phyloP scores from a whole-genome alignment of 1,140 invertebrate genomes.

The Oncopeltus fasciatus region DNA sequence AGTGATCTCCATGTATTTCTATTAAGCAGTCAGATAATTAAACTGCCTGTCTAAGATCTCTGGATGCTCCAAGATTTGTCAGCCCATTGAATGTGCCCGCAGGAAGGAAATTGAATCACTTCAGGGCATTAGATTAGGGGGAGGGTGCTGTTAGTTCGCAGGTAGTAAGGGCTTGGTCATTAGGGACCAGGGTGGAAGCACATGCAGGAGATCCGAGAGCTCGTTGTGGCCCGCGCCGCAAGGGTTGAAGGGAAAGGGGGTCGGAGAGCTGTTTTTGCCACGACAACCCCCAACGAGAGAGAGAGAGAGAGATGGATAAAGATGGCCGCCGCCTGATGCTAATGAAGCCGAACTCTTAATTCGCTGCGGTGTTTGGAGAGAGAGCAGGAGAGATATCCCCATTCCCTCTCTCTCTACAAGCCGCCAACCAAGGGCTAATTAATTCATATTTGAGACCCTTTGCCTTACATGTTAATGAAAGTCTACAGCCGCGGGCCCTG shows the following conservation, averaged over 20 bases:
- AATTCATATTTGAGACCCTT: constrained; percentile 11
- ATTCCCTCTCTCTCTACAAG: neutral
- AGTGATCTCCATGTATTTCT: too few relatives aligned
- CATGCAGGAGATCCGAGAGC: too few relatives aligned
- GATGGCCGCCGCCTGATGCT: constrained; percentile 3
- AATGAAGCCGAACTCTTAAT: constrained; percentile 13
- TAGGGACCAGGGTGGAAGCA: too few relatives aligned
- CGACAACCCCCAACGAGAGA: neutral
- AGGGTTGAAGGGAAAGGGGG: neutral
- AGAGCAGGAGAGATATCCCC: too few relatives aligned
- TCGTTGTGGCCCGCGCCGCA: neutral
- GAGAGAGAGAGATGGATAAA: neutral
- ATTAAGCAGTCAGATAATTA: too few relatives aligned
- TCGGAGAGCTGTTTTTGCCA: neutral
- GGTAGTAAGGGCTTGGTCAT: too few relatives aligned
- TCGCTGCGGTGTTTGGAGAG: neutral
- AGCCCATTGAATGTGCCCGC: too few relatives aligned
- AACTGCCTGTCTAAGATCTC: too few relatives aligned
- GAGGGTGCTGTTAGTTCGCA: too few relatives aligned
- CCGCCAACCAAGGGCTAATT: neutral
- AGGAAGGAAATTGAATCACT: too few relatives aligned
- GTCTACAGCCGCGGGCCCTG: neutral
- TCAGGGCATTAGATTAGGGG: too few relatives aligned
- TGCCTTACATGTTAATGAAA: constrained; percentile 8
- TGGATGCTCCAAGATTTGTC: too few relatives aligned